These are phyloP conservation scores for Stegana nigrithorax DNA, from an alignment of 2,888 invertebrate species.

Conservation along the genomic window DNA sequence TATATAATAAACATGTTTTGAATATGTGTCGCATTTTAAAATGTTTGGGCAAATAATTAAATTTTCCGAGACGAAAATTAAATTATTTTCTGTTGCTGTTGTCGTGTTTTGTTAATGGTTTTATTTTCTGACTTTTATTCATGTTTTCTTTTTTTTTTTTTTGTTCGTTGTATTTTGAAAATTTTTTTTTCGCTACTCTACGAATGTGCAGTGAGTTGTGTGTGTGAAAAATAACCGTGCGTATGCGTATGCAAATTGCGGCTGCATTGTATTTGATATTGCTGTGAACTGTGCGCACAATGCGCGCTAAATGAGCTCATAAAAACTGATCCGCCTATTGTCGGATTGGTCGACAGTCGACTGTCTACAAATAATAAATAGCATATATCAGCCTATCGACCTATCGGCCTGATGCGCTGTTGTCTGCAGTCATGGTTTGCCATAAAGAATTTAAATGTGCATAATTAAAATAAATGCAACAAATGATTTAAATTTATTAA, in stretches of 20 bases:
- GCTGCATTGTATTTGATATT: too few relatives aligned
- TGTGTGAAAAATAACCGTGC: too few relatives aligned
- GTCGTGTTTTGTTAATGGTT: too few relatives aligned
- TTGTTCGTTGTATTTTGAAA: background rate
- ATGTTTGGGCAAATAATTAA: slow-evolving; percentile 51
- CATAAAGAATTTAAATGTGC: slow-evolving; percentile 49
- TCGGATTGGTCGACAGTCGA: too few relatives aligned
- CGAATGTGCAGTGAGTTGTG: too few relatives aligned
- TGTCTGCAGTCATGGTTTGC: background rate
- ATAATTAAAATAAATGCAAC: slow-evolving; percentile 57
- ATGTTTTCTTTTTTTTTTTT: background rate
- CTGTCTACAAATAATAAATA: too few relatives aligned
- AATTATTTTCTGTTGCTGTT: slow-evolving; percentile 32
- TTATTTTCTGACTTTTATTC: background rate
- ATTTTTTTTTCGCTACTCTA: too few relatives aligned
- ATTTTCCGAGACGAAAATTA: slow-evolving; percentile 43
- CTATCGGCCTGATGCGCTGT: too few relatives aligned
- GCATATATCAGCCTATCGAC: too few relatives aligned
- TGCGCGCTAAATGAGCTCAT: background rate
- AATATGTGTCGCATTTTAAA: slow-evolving; percentile 46
- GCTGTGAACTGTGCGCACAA: too few relatives aligned
- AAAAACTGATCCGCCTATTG: background rate
- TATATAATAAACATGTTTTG: slow-evolving; percentile 34
- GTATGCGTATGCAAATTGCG: too few relatives aligned
- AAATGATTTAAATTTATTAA: slow-evolving; percentile 59